Conservation (phyloP, 2,888 invertebrate species). For the Lasioglossum marginatum region DNA sequence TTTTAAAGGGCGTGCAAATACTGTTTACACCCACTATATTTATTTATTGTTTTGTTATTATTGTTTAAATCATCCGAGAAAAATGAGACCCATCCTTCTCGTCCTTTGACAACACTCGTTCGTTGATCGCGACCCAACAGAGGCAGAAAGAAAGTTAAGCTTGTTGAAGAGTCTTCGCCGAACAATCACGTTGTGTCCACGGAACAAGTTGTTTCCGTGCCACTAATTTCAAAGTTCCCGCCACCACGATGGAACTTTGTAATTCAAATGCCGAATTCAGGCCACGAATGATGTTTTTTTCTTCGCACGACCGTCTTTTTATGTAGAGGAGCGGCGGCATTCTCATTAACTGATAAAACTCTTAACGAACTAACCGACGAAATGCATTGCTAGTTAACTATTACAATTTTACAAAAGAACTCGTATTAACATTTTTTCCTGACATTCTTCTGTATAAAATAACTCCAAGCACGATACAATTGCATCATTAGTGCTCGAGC, state of each 20-base stretch:
- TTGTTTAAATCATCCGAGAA: background rate
- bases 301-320: background rate
- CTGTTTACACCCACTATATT: no score
- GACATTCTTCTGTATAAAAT: background rate
- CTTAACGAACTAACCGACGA: background rate
- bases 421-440: background rate
- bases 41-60: background rate
- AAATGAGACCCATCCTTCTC: background rate
- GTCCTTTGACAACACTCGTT: background rate
- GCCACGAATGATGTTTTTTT: background rate
- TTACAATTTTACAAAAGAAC: background rate
- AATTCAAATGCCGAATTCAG: constrained; percentile 5
- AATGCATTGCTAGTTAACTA: background rate
- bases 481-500: background rate
- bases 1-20: no score
- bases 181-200: no score
- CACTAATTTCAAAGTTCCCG: background rate
- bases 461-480: background rate
- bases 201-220: constrained; percentile 6
- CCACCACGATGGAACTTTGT: background rate
- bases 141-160: background rate
- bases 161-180: background rate
- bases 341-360: background rate
- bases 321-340: background rate
- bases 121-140: background rate